These are phyloP conservation scores for Perodicticus potto DNA, from an alignment of 2,797 vertebrate genomes.

Conservation along the genomic window DNA sequence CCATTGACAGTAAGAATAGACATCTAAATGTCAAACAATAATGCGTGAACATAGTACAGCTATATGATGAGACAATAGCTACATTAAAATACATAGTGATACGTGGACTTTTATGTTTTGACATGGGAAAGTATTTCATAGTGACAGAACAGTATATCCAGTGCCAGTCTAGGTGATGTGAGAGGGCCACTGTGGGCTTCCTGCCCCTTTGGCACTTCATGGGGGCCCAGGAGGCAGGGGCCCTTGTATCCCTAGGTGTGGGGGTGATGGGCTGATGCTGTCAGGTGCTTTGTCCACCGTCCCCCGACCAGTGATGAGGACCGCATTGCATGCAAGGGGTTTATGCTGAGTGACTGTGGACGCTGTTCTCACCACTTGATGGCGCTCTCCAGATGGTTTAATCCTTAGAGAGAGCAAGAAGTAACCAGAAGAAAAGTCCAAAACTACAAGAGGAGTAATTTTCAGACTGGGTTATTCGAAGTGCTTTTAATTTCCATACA, in stretches of 20 bases:
- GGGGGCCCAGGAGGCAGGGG: background rate
- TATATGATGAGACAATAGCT: background rate
- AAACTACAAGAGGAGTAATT: background rate
- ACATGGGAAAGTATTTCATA: background rate
- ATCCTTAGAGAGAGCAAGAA: background rate
- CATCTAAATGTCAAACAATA: too few species aligned
- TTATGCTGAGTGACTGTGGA: background rate
- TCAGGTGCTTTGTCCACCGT: background rate
- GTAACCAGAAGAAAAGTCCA: background rate
- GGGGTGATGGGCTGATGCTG: accelerated
- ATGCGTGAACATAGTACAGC: background rate
- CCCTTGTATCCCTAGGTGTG: background rate
- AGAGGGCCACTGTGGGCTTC: background rate
- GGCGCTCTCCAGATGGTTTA: accelerated
- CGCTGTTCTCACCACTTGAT: background rate
- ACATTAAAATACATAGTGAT: background rate
- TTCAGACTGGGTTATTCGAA: background rate
- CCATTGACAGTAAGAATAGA: background rate
- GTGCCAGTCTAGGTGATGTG: background rate
- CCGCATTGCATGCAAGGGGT: accelerated
- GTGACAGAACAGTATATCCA: background rate
- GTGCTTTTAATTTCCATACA: background rate
- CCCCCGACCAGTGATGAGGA: accelerated
- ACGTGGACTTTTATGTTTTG: background rate
- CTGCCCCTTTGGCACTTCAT: too few species aligned